A percentile compares a stretch with the other conserved stretches of the same genome.
Evolutionary conservation across 2,797 vertebrate species (phyloP).

Genomic region (Babyrousa celebensis): DNA sequence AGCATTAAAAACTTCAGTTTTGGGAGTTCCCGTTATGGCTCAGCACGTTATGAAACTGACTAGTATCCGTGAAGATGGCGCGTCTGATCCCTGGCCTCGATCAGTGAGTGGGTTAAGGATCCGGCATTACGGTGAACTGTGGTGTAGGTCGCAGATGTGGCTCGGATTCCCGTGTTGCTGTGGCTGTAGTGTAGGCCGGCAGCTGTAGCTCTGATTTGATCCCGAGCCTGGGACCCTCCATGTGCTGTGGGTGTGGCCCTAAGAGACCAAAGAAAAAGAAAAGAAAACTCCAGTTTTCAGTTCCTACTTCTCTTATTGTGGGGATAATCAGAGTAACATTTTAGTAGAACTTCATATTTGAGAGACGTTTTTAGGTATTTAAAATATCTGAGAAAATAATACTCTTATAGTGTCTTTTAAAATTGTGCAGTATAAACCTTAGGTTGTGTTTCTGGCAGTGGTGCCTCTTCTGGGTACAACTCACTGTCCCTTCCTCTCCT

Average conservation of each 20-base stretch:
- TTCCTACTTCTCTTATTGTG: neutral
- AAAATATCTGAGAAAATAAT: neutral
- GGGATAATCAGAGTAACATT: neutral
- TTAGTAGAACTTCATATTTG: neutral
- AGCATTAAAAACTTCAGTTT: constrained; percentile 9
- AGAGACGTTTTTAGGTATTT: neutral
- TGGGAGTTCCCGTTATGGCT: neutral
- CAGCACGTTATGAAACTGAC: too few species aligned
- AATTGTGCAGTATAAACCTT: fast-evolving
- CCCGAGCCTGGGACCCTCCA: too few species aligned
- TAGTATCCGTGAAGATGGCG: too few species aligned
- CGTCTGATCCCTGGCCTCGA: too few species aligned
- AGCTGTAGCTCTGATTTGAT: too few species aligned
- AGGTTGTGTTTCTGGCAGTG: neutral
- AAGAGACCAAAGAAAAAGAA: too few species aligned
- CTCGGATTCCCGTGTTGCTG: too few species aligned
- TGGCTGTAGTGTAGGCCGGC: too few species aligned
- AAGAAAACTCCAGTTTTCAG: neutral
- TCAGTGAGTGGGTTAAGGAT: too few species aligned
- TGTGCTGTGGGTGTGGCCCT: too few species aligned
- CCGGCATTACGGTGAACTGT: too few species aligned
- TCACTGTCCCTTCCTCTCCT: neutral
- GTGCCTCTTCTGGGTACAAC: neutral
- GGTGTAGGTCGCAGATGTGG: too few species aligned
- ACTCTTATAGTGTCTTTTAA: neutral